Evolutionary conservation across 2,888 invertebrate genomes (phyloP), one percentile per base, ranked within the genome.

Genomic region (Apamea anceps): DNA sequence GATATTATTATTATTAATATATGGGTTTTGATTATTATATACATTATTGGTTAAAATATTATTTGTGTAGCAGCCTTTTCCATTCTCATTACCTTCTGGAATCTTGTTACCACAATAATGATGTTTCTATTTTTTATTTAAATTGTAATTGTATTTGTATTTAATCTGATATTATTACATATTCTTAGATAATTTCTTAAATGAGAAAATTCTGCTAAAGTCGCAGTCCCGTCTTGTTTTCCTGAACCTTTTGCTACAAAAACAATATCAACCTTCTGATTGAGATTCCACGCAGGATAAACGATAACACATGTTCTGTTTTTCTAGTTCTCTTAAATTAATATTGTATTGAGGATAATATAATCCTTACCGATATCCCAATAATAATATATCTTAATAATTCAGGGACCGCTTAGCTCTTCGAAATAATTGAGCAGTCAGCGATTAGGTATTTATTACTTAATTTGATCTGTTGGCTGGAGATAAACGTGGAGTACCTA

Each of bases 331-430:
- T 72, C 25, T 21, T 15, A 51, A 67, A 75, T 72, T 54, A 73
- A 71, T 84, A 74, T 75, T 51, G 32, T 68, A 37, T 80, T 63
- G 15, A 25, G 42, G 28, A 67, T 72, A 60, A 51, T 57, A 15
- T 21, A 73, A 72, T 75, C 48, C 25, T 57, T 45, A 60, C 32
- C 21, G 21, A 72, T 63, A 63, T 63, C 18, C 2, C 68, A 78
- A 84, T 73, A 80, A 65, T 60, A 75, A 66, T 66, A 57, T 60
- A 54, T 57, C 21, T 74, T 74, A 62, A 79, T 74, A 62, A 79
- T 73, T 79, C 54, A 57, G 45, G 7, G 51, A 65, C 28, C 25
- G 48, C 51, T 74, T 84, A 28, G 63, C 67, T 45, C 28, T 54
- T 65, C 63, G 68, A 37, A 85, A 75, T 72, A 67, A 67, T 65